Percentiles rank a stretch among this genome's conserved stretches.
These are phyloP conservation scores for Agrotis exclamationis DNA, from an alignment of 2,888 invertebrate genomes.

Conservation along the genomic window DNA sequence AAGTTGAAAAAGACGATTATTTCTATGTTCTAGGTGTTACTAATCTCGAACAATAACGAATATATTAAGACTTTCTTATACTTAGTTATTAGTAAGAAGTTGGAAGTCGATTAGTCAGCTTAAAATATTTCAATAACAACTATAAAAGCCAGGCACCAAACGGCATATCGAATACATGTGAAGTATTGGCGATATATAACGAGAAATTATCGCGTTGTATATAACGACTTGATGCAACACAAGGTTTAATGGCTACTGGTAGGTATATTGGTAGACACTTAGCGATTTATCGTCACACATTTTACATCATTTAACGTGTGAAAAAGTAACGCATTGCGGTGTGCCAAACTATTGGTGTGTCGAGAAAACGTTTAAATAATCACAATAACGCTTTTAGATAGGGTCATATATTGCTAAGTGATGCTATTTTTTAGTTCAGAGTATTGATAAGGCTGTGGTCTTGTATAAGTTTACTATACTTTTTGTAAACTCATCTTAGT, in stretches of 20 bases:
- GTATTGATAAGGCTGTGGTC: constrained; percentile 18
- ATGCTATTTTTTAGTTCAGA: constrained; percentile 18
- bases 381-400: not conserved
- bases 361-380: constrained; percentile 13
- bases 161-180: constrained; percentile 72
- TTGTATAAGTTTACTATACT: constrained; percentile 10
- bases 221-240: constrained; percentile 73
- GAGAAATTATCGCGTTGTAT: constrained; percentile 50
- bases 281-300: constrained; percentile 27
- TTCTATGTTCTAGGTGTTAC: constrained; percentile 27
- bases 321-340: constrained; percentile 2
- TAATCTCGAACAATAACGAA: constrained; percentile 42
- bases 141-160: constrained; percentile 83
- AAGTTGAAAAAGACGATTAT: constrained; percentile 56
- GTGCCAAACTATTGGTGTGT: constrained; percentile 13
- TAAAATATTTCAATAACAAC: constrained; percentile 76
- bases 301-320: not conserved
- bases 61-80: constrained; percentile 39
- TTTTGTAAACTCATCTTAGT: constrained; percentile 6
- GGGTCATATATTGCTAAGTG: not conserved
- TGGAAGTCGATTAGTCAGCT: constrained; percentile 68
- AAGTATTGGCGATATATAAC: constrained; percentile 55
- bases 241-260: constrained; percentile 62
- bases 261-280: constrained; percentile 40
- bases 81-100: constrained; percentile 37